Evolutionary conservation across 2,888 invertebrate species (phyloP), one percentile per base, ranked within the genome.

Genomic region (Antheraea yamamai): DNA sequence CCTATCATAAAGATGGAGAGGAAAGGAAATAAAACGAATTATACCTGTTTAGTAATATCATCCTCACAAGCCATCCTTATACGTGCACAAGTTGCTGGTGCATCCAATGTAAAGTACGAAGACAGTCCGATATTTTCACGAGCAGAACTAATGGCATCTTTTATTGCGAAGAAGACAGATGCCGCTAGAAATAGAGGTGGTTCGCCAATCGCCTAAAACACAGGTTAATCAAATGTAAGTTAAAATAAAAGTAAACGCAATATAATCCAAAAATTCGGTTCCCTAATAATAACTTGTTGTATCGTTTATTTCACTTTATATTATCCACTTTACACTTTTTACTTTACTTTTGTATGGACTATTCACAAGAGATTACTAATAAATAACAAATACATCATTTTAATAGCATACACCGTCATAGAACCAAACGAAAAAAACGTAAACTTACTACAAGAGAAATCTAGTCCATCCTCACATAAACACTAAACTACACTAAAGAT

Each of bases 41-140:
- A 68, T 26, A 98, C 98, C 96, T 97, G 96, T 76, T 95, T 87
- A 0, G 97, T 98, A 76, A 99, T 96, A 76, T 96, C 89, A 90
- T 99, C 99, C 82, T 96, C 95, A 85, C 99, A 99, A 18, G 98
- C 97, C 97, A 98, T 97, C 79, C 99, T 95, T 78, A 99, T 98
- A 76, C 97, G 96, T 55, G 97, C 98, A 20, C 98, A 96, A 0
- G 99, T 98, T 2, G 98, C 98, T 16, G 99, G 99, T 12, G 97
- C 96, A 85, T 97, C 96, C 7, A 98, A 88, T 71, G 92, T 89
- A 85, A 98, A 98, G 7, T 95, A 87, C 16, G 89, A 86, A 30
- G 87, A 82, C 12, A 96, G 90, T 2, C 97, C 97, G 77, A 96
- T 95, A 76, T 98, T 97, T 70, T 88, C 79, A 16, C 99, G 95